Evolutionary conservation across 2,888 invertebrate genomes (phyloP).

Genomic region (Drosophila flavopinicola): DNA sequence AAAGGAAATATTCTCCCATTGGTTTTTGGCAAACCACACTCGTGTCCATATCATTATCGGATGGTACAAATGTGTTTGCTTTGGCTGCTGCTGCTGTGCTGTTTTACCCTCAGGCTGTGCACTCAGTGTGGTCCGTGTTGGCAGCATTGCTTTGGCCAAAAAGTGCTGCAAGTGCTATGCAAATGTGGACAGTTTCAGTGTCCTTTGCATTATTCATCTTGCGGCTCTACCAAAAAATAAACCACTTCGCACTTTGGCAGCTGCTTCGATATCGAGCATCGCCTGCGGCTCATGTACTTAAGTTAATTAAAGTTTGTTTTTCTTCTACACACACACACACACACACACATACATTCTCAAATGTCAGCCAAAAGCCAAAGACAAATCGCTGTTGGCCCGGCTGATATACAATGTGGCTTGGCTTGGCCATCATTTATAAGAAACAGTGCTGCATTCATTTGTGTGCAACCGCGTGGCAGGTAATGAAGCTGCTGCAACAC

Average conservation of each 20-base stretch:
- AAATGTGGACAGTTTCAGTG: constrained; percentile 45
- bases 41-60: constrained; percentile 27
- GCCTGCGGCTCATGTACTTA: constrained; percentile 53
- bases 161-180: constrained; percentile 34
- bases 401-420: constrained; percentile 30
- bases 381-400: constrained; percentile 49
- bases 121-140: constrained; percentile 34
- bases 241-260: constrained; percentile 47
- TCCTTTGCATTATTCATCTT: constrained; percentile 50
- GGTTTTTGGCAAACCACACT: constrained; percentile 1
- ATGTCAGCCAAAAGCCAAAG: constrained; percentile 50
- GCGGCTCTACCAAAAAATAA: constrained; percentile 8
- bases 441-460: constrained; percentile 44
- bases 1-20: not conserved
- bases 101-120: constrained; percentile 16
- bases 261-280: constrained; percentile 19
- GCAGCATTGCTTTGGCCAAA: not conserved
- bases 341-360: constrained; percentile 10
- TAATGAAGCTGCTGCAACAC: constrained; percentile 43
- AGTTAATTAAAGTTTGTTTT: constrained; percentile 71
- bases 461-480: constrained; percentile 64
- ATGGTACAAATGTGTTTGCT: constrained; percentile 34
- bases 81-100: too few relatives aligned
- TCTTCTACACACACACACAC: constrained; percentile 17
- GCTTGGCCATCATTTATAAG: constrained; percentile 57